Conservation (phyloP, 92 coral and sea anemone genomes). For the Actinostola sp. region DNA sequence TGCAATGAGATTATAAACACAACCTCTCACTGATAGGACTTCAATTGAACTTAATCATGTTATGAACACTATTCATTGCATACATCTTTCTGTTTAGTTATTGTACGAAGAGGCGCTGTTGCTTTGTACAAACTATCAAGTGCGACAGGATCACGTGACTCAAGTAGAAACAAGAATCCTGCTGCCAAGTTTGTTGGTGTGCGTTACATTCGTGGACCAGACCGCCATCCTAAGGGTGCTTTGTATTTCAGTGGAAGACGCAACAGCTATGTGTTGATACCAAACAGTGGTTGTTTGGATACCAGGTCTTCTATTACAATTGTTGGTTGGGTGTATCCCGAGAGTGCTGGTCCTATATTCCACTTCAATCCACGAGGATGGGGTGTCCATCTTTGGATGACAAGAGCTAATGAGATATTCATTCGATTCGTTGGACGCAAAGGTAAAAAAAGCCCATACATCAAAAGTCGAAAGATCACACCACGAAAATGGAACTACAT, state of each 20-base stretch:
- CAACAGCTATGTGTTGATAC: slow-evolving; percentile 52
- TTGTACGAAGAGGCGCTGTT: slow-evolving; percentile 40
- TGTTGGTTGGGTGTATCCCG: slow-evolving; percentile 57
- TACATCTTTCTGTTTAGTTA: slow-evolving; percentile 22
- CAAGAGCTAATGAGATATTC: slow-evolving; percentile 2
- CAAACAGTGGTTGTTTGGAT: slow-evolving; percentile 61
- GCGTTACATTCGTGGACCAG: slow-evolving; percentile 44
- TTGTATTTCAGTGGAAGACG: slow-evolving; percentile 49
- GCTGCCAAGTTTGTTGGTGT: slow-evolving; percentile 53
- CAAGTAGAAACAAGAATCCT: slow-evolving; percentile 46
- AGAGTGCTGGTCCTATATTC: slow-evolving; percentile 63
- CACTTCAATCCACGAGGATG: slow-evolving; percentile 57
- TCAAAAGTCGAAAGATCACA: slow-evolving; percentile 25
- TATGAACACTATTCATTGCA: not conserved
- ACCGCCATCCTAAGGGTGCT: slow-evolving; percentile 45
- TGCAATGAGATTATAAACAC: too few species aligned
- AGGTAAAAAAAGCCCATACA: slow-evolving; percentile 22
- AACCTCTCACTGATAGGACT: too few species aligned
- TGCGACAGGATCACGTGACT: slow-evolving; percentile 49
- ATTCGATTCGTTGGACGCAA: slow-evolving; percentile 57
- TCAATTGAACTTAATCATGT: too few species aligned
- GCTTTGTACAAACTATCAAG: slow-evolving; percentile 50
- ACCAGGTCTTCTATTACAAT: slow-evolving; percentile 53
- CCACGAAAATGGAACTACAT: slow-evolving; percentile 57
- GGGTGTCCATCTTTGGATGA: slow-evolving; percentile 54